These are phyloP conservation scores for Centrocercus urophasianus DNA, from an alignment of 2,113 vertebrate species.

Conservation along the genomic window DNA sequence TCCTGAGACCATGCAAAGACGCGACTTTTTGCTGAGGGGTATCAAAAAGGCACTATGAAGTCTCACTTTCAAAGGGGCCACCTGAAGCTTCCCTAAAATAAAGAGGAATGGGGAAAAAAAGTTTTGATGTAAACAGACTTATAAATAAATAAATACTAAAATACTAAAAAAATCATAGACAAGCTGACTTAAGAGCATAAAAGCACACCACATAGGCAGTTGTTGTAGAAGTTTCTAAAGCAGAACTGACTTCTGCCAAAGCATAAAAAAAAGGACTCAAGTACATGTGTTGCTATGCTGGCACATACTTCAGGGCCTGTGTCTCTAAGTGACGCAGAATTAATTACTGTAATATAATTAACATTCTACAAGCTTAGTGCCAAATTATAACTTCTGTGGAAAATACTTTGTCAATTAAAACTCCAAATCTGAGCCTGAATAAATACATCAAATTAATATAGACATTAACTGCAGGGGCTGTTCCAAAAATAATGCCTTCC, in stretches of 20 bases:
- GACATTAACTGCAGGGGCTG: neutral
- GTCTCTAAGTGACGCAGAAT: neutral
- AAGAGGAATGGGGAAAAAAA: neutral
- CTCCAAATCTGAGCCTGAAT: neutral
- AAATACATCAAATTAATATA: neutral
- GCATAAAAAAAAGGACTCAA: neutral
- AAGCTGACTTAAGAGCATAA: neutral
- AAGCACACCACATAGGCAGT: neutral
- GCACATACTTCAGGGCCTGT: neutral
- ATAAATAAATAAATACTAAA: neutral
- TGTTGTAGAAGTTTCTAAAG: neutral
- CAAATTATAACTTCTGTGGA: neutral
- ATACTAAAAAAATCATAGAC: neutral
- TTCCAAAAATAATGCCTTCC: no score
- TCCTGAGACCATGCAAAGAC: neutral
- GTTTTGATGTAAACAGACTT: neutral
- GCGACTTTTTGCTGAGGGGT: neutral
- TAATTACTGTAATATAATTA: slow-evolving; percentile 17
- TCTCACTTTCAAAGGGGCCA: neutral
- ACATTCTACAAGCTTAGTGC: neutral
- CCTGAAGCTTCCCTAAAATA: neutral
- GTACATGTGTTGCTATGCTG: neutral
- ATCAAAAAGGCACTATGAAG: neutral
- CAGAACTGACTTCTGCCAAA: neutral
- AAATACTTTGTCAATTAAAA: neutral